Percentiles rank a stretch among this genome's conserved stretches.
These are phyloP conservation scores for Oryzias woworae DNA, from an alignment of 2,113 vertebrate species.

Conservation along the genomic window DNA sequence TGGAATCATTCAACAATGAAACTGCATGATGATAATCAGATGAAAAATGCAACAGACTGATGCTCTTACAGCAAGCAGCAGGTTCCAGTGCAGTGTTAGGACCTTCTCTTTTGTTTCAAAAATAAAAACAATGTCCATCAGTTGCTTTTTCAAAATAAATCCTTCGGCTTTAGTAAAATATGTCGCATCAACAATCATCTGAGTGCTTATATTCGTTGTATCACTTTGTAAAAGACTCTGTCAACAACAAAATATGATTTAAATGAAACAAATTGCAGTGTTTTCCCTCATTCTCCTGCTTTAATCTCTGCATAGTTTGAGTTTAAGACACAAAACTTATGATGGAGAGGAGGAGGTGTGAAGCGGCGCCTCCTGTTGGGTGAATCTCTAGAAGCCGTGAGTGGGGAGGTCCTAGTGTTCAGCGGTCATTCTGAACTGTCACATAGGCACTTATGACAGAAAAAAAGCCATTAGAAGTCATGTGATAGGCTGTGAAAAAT, in stretches of 20 bases:
- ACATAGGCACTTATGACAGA: slow-evolving; percentile 67
- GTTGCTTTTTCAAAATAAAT: too few species aligned
- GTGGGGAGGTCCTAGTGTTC: slow-evolving; percentile 29
- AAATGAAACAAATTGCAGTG: slow-evolving; percentile 26
- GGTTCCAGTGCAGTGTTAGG: slow-evolving; percentile 43
- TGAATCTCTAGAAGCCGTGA: slow-evolving; percentile 8
- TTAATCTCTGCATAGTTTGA: slow-evolving; percentile 67
- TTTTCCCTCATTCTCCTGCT: slow-evolving; percentile 28
- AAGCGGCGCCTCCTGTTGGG: slow-evolving; percentile 9
- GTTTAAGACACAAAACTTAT: slow-evolving; percentile 64
- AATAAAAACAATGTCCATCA: background rate
- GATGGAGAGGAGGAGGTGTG: slow-evolving; percentile 20
- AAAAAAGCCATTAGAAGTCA: background rate
- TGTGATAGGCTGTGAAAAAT: background rate
- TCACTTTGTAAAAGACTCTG: too few species aligned
- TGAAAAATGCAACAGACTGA: background rate
- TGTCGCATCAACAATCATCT: background rate
- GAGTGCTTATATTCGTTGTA: too few species aligned
- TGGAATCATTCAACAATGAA: too few species aligned
- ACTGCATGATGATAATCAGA: too few species aligned
- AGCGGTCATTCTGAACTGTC: slow-evolving; percentile 50
- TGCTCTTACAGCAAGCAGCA: slow-evolving; percentile 30
- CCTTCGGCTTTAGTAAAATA: background rate
- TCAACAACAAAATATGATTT: slow-evolving; percentile 1
- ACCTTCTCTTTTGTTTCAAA: slow-evolving; percentile 10